Conservation (phyloP, 2,797 vertebrate genomes). For the Peromyscus eremicus region DNA sequence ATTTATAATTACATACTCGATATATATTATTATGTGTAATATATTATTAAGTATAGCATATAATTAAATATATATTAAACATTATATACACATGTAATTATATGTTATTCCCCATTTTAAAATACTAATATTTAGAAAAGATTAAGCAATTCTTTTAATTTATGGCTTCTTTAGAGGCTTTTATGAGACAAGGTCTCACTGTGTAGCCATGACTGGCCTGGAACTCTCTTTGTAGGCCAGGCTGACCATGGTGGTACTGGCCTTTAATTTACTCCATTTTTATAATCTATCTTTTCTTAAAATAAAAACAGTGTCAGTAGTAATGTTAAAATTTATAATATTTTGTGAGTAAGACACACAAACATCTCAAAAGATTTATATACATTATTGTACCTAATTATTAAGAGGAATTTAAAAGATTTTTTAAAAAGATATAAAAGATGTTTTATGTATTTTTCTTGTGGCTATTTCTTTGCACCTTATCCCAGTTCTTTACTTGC, state of each 20-base stretch:
- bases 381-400: not conserved
- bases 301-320: not conserved
- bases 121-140: conserved; percentile 55
- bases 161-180: not conserved
- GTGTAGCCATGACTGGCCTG: not conserved
- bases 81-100: not conserved
- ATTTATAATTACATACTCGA: not conserved
- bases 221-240: not conserved
- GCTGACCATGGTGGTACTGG: not conserved
- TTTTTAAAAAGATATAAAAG: not conserved
- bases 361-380: conserved; percentile 21
- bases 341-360: conserved; percentile 12
- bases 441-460: not conserved
- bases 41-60: not conserved
- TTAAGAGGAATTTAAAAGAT: not conserved
- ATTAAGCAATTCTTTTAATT: not conserved
- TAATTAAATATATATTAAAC: conserved; percentile 5
- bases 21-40: not conserved
- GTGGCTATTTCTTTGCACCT: not conserved
- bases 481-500: not conserved
- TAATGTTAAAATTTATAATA: conserved; percentile 23
- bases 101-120: conserved; percentile 24
- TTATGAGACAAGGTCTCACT: not conserved
- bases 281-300: conserved; percentile 29
- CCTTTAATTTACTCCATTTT: not conserved